phyloP scores from a whole-genome alignment of 2,888 invertebrate genomes.

The Aleiodes leptofemur region DNA sequence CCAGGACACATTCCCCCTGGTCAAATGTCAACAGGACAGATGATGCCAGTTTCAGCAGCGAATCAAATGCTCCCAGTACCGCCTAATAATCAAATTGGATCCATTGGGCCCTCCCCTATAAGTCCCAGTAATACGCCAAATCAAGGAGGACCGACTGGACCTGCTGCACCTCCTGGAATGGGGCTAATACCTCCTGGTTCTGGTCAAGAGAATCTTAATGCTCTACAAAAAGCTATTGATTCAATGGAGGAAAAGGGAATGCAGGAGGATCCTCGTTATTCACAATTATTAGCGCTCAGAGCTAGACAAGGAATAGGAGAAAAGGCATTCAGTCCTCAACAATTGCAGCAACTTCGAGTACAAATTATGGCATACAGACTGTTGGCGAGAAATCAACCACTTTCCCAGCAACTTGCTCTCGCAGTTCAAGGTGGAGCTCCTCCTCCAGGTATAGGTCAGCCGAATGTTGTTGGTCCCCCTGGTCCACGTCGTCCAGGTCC shows the following conservation, averaged over 20 bases:
- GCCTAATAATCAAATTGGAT: slow-evolving; percentile 52
- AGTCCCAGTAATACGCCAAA: slow-evolving; percentile 58
- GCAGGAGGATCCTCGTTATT: slow-evolving; percentile 94
- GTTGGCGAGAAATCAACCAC: slow-evolving; percentile 93
- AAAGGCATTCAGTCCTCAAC: slow-evolving; percentile 85
- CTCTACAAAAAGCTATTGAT: slow-evolving; percentile 93
- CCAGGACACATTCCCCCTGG: slow-evolving; percentile 41
- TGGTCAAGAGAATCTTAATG: slow-evolving; percentile 91
- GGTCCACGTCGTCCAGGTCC: slow-evolving; percentile 51
- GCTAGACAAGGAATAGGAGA: slow-evolving; percentile 83
- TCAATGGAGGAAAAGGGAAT: slow-evolving; percentile 97
- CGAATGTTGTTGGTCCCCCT: slow-evolving; percentile 43
- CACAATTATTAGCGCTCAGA: slow-evolving; percentile 89
- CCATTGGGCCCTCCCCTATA: slow-evolving; percentile 52
- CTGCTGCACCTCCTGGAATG: slow-evolving; percentile 70
- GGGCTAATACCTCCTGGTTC: slow-evolving; percentile 70
- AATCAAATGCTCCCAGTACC: slow-evolving; percentile 55
- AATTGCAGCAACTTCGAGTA: slow-evolving; percentile 91
- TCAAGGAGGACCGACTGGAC: slow-evolving; percentile 51
- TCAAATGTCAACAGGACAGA: slow-evolving; percentile 50
- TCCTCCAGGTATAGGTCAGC: slow-evolving; percentile 67
- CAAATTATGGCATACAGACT: slow-evolving; percentile 97
- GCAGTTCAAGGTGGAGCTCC: slow-evolving; percentile 79
- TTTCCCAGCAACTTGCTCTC: slow-evolving; percentile 85
- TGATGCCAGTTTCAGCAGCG: slow-evolving; percentile 58